Evolutionary conservation across 2,888 invertebrate species (phyloP), one percentile per base, ranked within the genome.

Genomic region (Pammene aurita): DNA sequence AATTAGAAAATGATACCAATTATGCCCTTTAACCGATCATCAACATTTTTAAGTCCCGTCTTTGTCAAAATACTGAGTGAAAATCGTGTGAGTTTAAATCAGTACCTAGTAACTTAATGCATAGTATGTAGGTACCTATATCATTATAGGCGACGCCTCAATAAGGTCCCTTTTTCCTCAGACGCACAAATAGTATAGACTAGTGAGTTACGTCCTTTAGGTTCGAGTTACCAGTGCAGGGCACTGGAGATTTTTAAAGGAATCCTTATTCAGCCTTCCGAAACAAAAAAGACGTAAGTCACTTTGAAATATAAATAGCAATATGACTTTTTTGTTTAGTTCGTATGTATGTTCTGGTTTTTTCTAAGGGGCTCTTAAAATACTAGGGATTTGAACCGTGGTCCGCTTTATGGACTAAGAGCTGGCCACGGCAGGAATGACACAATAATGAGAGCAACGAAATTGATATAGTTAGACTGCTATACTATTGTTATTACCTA

Each of bases 311-410:
- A 0, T 14, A 13, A 26, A 52, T 13, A 11, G 26, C 6, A 10
- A 13, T 52, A 26, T 5, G 13, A 52, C 26, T 1, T 52, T 52
- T 52, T 52, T 13, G 13, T 7, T 52, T 26, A 13, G 6, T 1
- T 10, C 0, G 6, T 5, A 0, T 26, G 13, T 26, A 52, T 52
- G 52, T 26, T 57, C 41, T 57, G 42, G 57, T n/a, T 56, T 42
- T 41, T 18, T 18, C 41, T 44, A 18, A 52, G 52, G 18, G 57
- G 9, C 0, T 4, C 14, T 55, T 18, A 26, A 57, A 26, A n/a
- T 57, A 42, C 57, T 42, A 42, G 57, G 16, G 56, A 18, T 26
- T 42, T 44, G 52, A 57, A 44, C 42, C n/a, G 18, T 42, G 42
- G 13, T 18, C 0, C 13, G 42, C 13, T 26, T 57, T 44, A 13